Percentiles rank a stretch among this genome's conserved stretches.
Conservation (phyloP, 2,888 invertebrate genomes). For the Theristus sp. region DNA sequence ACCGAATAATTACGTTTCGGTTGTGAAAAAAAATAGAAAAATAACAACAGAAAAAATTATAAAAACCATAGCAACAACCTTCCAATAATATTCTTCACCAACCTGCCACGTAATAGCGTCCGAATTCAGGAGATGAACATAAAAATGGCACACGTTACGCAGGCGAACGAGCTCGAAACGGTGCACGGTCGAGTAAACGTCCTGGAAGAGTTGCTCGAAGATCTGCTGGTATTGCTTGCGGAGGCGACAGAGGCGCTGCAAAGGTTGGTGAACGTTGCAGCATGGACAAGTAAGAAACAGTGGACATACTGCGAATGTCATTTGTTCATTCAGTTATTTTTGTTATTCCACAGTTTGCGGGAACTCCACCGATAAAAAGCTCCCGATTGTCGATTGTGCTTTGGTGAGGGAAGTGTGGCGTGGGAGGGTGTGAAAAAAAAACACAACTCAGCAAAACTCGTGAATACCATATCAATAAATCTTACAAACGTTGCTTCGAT, state of each 20-base stretch:
- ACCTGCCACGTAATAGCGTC: slow-evolving; percentile 84
- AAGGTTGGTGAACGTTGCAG: slow-evolving; percentile 10
- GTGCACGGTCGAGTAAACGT: slow-evolving; percentile 77
- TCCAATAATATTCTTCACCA: slow-evolving; percentile 4
- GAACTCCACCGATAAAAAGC: too few species aligned
- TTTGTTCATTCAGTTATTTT: too few species aligned
- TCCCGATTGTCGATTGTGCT: too few species aligned
- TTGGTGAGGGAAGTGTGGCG: too few species aligned
- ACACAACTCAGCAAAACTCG: neutral
- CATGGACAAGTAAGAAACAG: neutral
- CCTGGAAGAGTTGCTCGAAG: slow-evolving; percentile 80
- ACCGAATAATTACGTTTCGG: too few species aligned
- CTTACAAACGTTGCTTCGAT: too few species aligned
- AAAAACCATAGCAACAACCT: too few species aligned
- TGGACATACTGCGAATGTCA: too few species aligned
- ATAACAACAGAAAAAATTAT: neutral
- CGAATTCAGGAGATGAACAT: slow-evolving; percentile 81
- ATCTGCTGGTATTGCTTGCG: slow-evolving; percentile 77
- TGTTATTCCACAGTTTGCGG: too few species aligned
- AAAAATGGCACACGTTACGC: slow-evolving; percentile 87
- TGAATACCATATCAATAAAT: neutral
- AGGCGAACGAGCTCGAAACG: slow-evolving; percentile 83
- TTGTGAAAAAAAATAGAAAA: neutral
- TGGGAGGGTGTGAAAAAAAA: too few species aligned
- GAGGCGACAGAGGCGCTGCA: slow-evolving; percentile 64